A percentile compares a stretch with the other conserved stretches of the same genome.
These are phyloP conservation scores for Rhinogobio ventralis DNA, from an alignment of 2,797 vertebrate genomes.

Conservation along the genomic window DNA sequence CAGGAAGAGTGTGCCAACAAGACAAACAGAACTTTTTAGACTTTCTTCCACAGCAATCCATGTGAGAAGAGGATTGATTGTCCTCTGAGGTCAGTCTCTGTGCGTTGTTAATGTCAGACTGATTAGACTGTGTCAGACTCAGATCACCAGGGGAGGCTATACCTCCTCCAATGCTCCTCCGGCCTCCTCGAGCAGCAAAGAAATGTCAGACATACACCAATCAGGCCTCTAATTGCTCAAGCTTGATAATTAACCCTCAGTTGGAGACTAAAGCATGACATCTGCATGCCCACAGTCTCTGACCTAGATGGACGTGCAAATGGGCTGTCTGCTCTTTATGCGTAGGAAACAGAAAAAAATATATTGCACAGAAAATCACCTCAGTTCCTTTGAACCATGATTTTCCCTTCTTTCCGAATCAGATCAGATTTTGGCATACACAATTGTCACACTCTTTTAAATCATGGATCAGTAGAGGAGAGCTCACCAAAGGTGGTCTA, in stretches of 20 bases:
- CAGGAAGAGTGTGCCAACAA: conserved; percentile 63
- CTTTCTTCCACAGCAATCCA: neutral
- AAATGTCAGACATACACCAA: conserved; percentile 57
- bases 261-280: conserved; percentile 46
- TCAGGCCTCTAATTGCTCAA: conserved; percentile 51
- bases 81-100: conserved; percentile 44
- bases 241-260: conserved; percentile 48
- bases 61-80: conserved; percentile 3
- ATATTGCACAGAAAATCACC: neutral
- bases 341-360: neutral
- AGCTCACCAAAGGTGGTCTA: conserved; percentile 20
- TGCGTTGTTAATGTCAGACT: conserved; percentile 39
- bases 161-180: conserved; percentile 37
- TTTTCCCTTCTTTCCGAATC: conserved; percentile 1
- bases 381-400: neutral
- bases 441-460: neutral
- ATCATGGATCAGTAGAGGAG: conserved; percentile 13
- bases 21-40: conserved; percentile 15
- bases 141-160: conserved; percentile 43
- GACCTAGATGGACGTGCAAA: conserved; percentile 2
- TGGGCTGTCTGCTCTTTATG: conserved; percentile 4
- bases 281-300: conserved; percentile 33
- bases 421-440: neutral
- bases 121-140: conserved; percentile 48
- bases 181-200: conserved; percentile 38